Evolutionary conservation across 2,797 vertebrate species (phyloP).

Genomic region (Hipposideros larvatus): DNA sequence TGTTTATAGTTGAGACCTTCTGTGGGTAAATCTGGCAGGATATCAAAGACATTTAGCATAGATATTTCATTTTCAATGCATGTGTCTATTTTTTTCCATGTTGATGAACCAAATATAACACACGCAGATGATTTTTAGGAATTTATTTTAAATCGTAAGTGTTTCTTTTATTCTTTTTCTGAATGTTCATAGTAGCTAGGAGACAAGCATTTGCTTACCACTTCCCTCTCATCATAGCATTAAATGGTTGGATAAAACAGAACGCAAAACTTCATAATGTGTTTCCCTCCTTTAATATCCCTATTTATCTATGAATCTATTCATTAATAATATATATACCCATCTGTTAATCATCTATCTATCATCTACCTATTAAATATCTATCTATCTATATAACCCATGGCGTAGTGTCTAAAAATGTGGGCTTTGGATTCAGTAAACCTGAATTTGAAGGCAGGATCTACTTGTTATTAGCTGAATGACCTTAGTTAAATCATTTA

Average conservation of each 20-base stretch:
- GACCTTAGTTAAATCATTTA: neutral
- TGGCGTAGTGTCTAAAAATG: neutral
- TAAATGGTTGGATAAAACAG: slow-evolving; percentile 62
- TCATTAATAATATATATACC: neutral
- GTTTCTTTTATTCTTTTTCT: slow-evolving; percentile 80
- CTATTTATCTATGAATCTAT: neutral
- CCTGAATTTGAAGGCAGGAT: neutral
- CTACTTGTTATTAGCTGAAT: neutral
- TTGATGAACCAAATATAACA: slow-evolving; percentile 86
- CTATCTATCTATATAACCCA: neutral
- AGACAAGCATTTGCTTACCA: slow-evolving; percentile 77
- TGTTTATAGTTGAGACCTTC: slow-evolving; percentile 85
- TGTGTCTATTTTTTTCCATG: slow-evolving; percentile 83
- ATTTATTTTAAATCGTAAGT: slow-evolving; percentile 85
- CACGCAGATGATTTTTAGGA: slow-evolving; percentile 85
- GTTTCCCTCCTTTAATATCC: neutral
- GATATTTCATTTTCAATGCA: slow-evolving; percentile 85
- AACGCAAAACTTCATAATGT: slow-evolving; percentile 17
- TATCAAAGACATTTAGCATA: slow-evolving; percentile 85
- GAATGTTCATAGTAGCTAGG: slow-evolving; percentile 75
- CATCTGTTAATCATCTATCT: neutral
- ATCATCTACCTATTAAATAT: neutral
- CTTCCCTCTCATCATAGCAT: slow-evolving; percentile 20
- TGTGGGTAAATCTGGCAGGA: slow-evolving; percentile 85
- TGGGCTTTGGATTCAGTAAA: neutral